Evolutionary conservation across 2,113 vertebrate species (phyloP), one percentile per base, ranked within the genome.

Genomic region (Conger conger): DNA sequence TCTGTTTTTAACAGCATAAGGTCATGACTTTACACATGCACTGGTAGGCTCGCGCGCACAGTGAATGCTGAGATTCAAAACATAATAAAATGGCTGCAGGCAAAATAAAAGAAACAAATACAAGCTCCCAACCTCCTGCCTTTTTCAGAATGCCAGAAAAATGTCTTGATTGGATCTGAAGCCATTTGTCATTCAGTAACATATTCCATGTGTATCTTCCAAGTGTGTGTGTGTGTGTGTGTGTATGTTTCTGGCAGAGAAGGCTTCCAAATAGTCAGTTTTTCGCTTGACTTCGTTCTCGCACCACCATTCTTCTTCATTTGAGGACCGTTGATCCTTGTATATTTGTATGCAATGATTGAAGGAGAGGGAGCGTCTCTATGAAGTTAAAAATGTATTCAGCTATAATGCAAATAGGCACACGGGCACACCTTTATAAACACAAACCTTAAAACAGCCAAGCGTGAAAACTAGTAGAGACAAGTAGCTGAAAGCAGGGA

Each of bases 181-280:
- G 89, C 90, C 79, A 87, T 94, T 93, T 90, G 90, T 94, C 92
- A 94, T 95, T 93, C 90, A 92, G 90, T 94, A 94, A 93, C 83
- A 83, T 93, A 91, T 94, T 94, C 93, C 93, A 92, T 92, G 90
- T 90, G 89, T 90, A 88, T 83, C 79, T 86, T 93, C 93, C 93
- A 95, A 91, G 85, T 82, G 18, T 30, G n/a, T 33, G 68, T 73
- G 68, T 73, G 68, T 13, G 68, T 73, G 68, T 33, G n/a, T 33
- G 27, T 73, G 68, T 33, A 13, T 33, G n/a, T 73, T 33, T 73
- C 82, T 91, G 91, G 88, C 89, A 84, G 87, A 89, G 88, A 85
- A 57, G 90, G 90, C 85, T 89, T 89, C 83, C 88, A 84, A 88
- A 91, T 87, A 86, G 85, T 36, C 80, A 15, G 23, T 82, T 82